Evolutionary conservation across 2,888 invertebrate species (phyloP).

Genomic region (Hemithea aestivaria): DNA sequence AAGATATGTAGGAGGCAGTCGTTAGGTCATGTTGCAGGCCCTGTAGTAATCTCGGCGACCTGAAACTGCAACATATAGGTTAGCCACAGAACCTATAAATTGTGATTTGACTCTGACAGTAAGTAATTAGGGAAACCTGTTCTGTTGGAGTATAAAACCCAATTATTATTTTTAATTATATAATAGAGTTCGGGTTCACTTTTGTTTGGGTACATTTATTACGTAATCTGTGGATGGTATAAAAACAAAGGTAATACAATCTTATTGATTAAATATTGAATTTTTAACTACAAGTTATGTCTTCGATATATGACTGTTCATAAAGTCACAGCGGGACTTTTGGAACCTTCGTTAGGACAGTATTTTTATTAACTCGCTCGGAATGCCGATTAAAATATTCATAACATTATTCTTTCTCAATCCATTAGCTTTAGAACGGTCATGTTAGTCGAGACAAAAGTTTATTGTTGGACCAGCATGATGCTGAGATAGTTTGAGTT

Average conservation of each 20-base stretch:
- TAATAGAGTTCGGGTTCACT: too few relatives aligned
- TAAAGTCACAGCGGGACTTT: constrained; percentile 66
- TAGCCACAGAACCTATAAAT: too few relatives aligned
- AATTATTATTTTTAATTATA: too few relatives aligned
- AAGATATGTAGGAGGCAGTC: too few relatives aligned
- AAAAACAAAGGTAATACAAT: constrained; percentile 30
- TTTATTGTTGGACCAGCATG: constrained; percentile 36
- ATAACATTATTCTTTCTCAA: constrained; percentile 60
- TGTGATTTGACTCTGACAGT: too few relatives aligned
- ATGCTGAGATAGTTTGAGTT: constrained; percentile 16
- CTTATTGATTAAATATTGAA: constrained; percentile 46
- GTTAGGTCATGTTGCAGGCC: too few relatives aligned
- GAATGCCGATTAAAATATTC: constrained; percentile 71
- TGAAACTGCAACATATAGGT: too few relatives aligned
- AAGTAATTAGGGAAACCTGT: too few relatives aligned
- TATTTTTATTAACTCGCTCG: constrained; percentile 72
- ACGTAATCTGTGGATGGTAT: too few relatives aligned
- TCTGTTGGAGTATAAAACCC: too few relatives aligned
- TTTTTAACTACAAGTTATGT: constrained; percentile 46
- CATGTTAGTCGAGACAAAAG: constrained; percentile 35
- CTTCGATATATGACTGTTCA: constrained; percentile 69
- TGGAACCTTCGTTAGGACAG: constrained; percentile 62
- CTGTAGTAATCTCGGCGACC: too few relatives aligned
- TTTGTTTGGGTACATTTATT: too few relatives aligned
- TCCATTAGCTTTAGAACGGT: constrained; percentile 49